Evolutionary conservation across 2,113 vertebrate species (phyloP), one percentile per base, ranked within the genome.

Genomic region (Benitochromis conjunctus): DNA sequence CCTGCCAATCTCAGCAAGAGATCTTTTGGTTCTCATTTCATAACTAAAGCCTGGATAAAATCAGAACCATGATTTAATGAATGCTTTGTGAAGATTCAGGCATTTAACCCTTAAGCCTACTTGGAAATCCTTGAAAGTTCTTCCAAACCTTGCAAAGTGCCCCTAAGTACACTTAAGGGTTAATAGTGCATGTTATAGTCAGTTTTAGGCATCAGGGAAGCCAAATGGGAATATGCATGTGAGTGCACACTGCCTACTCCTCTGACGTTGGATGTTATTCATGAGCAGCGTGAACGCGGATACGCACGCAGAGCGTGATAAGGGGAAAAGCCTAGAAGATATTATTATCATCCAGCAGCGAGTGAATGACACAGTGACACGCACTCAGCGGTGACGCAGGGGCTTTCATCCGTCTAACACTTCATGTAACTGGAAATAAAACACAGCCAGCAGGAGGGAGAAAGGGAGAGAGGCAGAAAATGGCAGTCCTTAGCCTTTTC

Each of bases 281-380:
- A 87, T 5, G 11, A 57, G 24, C 83, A 60, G 66, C 43, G 9
- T 64, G 86, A 82, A 58, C 6, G 12, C 26, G 3, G 58, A 79
- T 38, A 78, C 34, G 46, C 85, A 64, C 69, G 24, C 57, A 55
- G 51, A 82, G 84, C 21, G 11, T n/a, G 84, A 91, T 90, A 19
- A 77, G 71, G 29, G 84, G 88, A 80, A 85, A 88, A 81, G 79
- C 88, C 88, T 71, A 6, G 79, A 78, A 89, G 89, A 88, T 85
- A 86, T 88, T 85, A 85, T 89, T 80, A 82, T 90, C 82, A 56
- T 80, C 83, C 89, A 41, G 87, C 9, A 55, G 84, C 34, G 74
- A 86, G 69, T 46, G 87, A 89, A 89, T 94, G 92, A 93, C 92
- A 95, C 84, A 90, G 91, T 94, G 93, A 93, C 94, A 94, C 56